Conservation (phyloP, 1,140 invertebrate genomes). For the Rhopalosiphum padi region DNA sequence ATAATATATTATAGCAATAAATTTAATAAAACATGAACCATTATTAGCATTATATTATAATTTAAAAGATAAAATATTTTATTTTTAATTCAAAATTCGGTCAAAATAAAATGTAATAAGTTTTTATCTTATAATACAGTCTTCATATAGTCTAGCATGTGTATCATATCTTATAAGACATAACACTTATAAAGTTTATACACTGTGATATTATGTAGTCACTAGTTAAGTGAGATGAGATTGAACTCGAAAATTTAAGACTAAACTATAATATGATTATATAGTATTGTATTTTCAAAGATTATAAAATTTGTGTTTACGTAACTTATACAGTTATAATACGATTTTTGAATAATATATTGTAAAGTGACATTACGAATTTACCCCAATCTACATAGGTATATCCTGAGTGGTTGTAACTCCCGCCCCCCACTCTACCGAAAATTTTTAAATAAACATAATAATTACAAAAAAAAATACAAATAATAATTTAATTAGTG, state of each 20-base stretch:
- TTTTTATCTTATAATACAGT: neutral
- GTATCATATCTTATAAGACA: too few relatives aligned
- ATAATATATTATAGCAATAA: neutral
- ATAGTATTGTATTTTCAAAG: neutral
- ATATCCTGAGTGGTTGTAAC: too few relatives aligned
- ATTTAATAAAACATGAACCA: neutral
- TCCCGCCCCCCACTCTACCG: too few relatives aligned
- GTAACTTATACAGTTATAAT: neutral
- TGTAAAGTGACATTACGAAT: neutral
- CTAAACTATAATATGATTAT: neutral
- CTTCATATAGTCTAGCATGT: neutral
- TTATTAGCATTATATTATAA: neutral
- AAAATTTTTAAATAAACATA: too few relatives aligned
- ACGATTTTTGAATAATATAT: neutral
- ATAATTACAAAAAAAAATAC: too few relatives aligned
- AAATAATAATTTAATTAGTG: too few relatives aligned
- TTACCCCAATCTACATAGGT: too few relatives aligned
- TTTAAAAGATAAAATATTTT: neutral
- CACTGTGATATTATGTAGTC: neutral
- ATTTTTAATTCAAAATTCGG: neutral
- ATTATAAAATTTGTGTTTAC: neutral
- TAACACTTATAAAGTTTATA: neutral
- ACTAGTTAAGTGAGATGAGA: neutral
- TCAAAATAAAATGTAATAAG: neutral
- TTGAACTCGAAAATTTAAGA: neutral